Percentiles rank a stretch among this genome's conserved stretches.
These are phyloP conservation scores for Epinotia brunnichana DNA, from an alignment of 2,888 invertebrate species.

Conservation along the genomic window DNA sequence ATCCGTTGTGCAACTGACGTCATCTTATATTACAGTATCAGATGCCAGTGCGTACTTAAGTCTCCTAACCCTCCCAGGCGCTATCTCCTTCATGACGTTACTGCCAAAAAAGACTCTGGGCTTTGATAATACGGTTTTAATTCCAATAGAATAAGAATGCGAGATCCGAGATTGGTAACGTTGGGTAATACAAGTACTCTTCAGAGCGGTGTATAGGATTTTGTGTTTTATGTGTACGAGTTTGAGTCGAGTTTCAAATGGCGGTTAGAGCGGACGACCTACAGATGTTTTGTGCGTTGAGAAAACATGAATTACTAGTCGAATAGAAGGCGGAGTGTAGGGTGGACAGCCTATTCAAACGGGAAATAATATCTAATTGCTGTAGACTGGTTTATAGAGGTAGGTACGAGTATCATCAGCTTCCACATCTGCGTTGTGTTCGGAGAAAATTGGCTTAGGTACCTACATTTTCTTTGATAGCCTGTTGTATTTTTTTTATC, in stretches of 20 bases:
- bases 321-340: constrained; percentile 52
- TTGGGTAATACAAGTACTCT: constrained; percentile 1
- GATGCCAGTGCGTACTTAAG: constrained; percentile 15
- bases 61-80: constrained; percentile 1
- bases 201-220: constrained; percentile 12
- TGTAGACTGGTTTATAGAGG: background rate
- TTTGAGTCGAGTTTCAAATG: constrained; percentile 40
- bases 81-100: background rate
- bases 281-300: constrained; percentile 66
- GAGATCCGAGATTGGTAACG: background rate
- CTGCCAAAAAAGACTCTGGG: background rate
- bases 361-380: background rate
- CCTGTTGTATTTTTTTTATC: no score
- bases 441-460: no score
- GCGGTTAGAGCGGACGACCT: constrained; percentile 51
- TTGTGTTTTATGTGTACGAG: background rate
- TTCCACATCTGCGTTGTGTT: no score
- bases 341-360: constrained; percentile 7
- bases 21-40: constrained; percentile 41
- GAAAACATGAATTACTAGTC: constrained; percentile 69
- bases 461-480: no score
- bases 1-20: constrained; percentile 19
- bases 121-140: background rate
- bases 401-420: no score
- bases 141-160: background rate